phyloP scores from a whole-genome alignment of 2,888 invertebrate genomes.

The Spisula solida region DNA sequence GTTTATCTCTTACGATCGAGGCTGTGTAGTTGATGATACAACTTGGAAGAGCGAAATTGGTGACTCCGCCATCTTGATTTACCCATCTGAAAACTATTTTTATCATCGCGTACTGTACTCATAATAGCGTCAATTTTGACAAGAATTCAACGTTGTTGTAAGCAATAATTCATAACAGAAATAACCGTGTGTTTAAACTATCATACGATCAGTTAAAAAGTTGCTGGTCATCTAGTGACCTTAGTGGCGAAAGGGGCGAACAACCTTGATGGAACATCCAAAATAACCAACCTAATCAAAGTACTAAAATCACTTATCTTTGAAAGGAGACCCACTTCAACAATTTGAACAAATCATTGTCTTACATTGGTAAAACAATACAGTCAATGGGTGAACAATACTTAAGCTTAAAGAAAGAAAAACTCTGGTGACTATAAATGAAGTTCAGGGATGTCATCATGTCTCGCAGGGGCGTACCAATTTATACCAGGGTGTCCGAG shows the following conservation, averaged over 20 bases:
- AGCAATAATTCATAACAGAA: neutral
- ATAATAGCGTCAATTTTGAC: neutral
- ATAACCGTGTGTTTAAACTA: neutral
- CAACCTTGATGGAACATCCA: slow-evolving; percentile 61
- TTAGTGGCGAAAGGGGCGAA: slow-evolving; percentile 38
- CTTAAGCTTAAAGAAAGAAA: too few species aligned
- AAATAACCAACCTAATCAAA: slow-evolving; percentile 35
- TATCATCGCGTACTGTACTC: neutral
- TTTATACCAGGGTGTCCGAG: too few species aligned
- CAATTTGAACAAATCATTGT: too few species aligned
- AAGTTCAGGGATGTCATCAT: too few species aligned
- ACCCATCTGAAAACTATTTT: slow-evolving; percentile 34
- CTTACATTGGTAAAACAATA: too few species aligned
- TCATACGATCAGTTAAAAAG: neutral
- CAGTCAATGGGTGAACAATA: too few species aligned
- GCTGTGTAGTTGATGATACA: slow-evolving; percentile 43
- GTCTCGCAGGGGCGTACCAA: too few species aligned
- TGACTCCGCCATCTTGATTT: slow-evolving; percentile 58
- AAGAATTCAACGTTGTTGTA: neutral
- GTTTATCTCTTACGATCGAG: neutral
- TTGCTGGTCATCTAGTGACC: slow-evolving; percentile 24
- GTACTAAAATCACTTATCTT: neutral
- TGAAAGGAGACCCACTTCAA: too few species aligned
- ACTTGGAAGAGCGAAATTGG: slow-evolving; percentile 34
- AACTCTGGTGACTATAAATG: too few species aligned